These are phyloP conservation scores for Philantomba maxwellii DNA, from an alignment of 2,113 vertebrate genomes.

Conservation along the genomic window DNA sequence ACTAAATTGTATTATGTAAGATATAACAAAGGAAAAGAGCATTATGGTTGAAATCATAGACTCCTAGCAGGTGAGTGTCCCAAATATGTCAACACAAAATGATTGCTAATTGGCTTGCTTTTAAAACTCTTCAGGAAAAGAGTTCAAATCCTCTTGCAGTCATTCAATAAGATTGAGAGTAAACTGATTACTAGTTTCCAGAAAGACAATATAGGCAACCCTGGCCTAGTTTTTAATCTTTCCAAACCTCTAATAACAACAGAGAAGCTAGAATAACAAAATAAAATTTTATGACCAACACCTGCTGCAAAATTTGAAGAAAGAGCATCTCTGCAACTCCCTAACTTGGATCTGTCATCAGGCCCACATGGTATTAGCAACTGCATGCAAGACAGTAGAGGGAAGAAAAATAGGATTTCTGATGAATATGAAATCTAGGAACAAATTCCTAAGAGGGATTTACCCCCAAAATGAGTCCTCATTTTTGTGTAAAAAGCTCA, in stretches of 20 bases:
- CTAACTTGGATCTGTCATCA: background rate
- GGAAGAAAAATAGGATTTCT: background rate
- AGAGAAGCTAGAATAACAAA: constrained; percentile 35
- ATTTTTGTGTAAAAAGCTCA: background rate
- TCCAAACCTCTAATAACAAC: background rate
- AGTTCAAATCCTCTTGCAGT: background rate
- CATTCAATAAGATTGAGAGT: background rate
- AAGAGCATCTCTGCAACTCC: background rate
- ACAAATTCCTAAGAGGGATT: background rate
- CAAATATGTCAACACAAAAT: background rate
- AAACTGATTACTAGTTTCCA: background rate
- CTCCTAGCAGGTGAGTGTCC: background rate
- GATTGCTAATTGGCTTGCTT: background rate
- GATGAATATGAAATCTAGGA: background rate
- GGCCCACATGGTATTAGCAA: background rate
- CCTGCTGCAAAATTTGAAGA: background rate
- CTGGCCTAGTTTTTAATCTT: background rate
- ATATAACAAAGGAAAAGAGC: background rate
- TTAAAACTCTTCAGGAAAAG: background rate
- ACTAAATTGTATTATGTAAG: background rate
- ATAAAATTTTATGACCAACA: background rate
- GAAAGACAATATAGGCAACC: background rate
- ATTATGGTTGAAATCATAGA: background rate
- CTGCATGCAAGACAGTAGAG: background rate
- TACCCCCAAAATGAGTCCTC: background rate